Percentiles rank a stretch among this genome's conserved stretches.
Conservation (phyloP, 2,888 invertebrate species). For the Balanococcus diminutus region DNA sequence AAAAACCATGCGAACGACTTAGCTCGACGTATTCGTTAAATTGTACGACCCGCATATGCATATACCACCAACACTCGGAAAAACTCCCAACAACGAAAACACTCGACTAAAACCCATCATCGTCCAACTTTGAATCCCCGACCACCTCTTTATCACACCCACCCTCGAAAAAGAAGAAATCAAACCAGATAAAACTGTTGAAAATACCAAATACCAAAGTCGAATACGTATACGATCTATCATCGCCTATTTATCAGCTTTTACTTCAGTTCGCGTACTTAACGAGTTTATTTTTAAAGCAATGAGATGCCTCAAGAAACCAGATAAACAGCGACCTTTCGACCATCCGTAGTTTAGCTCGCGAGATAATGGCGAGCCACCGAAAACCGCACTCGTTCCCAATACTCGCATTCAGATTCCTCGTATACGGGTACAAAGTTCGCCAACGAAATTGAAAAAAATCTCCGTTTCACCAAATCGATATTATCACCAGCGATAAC, state of each 20-base stretch:
- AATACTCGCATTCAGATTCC: background rate
- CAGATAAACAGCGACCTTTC: conserved; percentile 40
- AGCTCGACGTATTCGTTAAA: background rate
- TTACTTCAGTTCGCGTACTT: conserved; percentile 8
- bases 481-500: background rate
- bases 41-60: conserved; percentile 4
- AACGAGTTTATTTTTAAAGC: conserved; percentile 37
- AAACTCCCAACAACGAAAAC: background rate
- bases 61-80: conserved; percentile 4
- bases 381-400: background rate
- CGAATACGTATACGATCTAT: conserved; percentile 12
- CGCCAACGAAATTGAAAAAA: conserved; percentile 8
- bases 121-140: background rate
- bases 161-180: background rate
- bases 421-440: conserved; percentile 5
- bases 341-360: conserved; percentile 7
- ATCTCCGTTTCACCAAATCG: background rate
- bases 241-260: conserved; percentile 16
- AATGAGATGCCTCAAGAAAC: conserved; percentile 16
- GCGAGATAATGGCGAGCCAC: background rate
- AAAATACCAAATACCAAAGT: conserved; percentile 26
- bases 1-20: background rate
- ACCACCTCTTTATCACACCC: background rate
- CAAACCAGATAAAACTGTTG: background rate
- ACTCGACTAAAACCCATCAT: background rate